Base-by-base conservation (phyloP, 2,797 vertebrate species). In the Picus viridis region DNA sequence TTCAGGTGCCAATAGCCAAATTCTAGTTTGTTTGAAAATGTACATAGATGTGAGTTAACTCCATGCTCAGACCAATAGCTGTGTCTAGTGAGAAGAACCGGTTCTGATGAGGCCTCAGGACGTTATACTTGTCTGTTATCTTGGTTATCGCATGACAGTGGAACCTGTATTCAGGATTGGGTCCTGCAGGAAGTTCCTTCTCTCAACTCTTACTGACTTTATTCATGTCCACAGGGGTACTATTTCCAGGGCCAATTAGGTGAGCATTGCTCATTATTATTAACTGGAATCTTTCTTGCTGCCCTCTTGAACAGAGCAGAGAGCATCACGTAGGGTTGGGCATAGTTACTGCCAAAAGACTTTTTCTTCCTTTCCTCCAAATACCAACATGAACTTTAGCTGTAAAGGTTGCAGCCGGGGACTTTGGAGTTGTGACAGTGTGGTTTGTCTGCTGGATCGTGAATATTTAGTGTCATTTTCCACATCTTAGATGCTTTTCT, bases 101-200 rank as follows among this genome's bases (percentile, higher is more conserved):
- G 34, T 61, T 67, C 80, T 93, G 89, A 75, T 6, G 16, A 89
- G 68, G 13, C 70, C 77, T 70, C 36, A 22, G 41, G 57, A 77
- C 78, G 34, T 87, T 63, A 58, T 90, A 92, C 92, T 80, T 76
- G 12, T 86, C 92, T 72, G 8, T 93, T 91, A 57, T 74, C 72
- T 89, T 72, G 70, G 27, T 15, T 15, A 26, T 26, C 53, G 29
- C 13, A 54, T 14, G 13, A 29, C 53, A 54, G 53, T 54, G 53
- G 24, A 73, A 70, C 36, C 51, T 53, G 45, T 23, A 11, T 27
- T 27, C 53, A 45, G 36, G 61, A 29, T 7, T 43, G 63, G 29
- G 41, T 92, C 39, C 54, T 1, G 1, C 34, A 83, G 61, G 85
- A 90, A 71, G 73, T 45, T 43, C 26, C 22, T n/a, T 49, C 57